Percentiles rank a stretch among this genome's conserved stretches.
Conservation (phyloP, 1,140 invertebrate species). For the Ips typographus region DNA sequence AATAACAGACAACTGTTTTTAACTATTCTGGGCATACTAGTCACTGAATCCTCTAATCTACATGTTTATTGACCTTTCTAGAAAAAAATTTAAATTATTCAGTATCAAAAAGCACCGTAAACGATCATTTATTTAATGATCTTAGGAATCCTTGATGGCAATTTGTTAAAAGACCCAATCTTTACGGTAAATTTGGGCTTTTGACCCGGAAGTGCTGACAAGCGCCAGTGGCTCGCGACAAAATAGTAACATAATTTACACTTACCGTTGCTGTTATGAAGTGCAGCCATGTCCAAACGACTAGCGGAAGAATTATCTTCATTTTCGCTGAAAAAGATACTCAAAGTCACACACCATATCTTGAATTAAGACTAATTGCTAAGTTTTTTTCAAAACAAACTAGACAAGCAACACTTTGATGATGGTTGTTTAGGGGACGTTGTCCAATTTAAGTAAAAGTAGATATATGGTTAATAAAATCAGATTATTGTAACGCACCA, state of each 20-base stretch:
- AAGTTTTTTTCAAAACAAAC: not conserved
- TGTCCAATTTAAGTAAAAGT: slow-evolving; percentile 1
- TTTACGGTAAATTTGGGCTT: no score
- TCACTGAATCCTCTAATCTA: no score
- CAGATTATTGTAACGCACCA: no score
- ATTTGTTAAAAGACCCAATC: no score
- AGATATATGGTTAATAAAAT: not conserved
- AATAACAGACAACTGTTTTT: no score
- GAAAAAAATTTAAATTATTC: not conserved
- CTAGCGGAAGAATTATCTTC: slow-evolving; percentile 71
- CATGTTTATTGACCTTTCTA: no score
- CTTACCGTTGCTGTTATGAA: slow-evolving; percentile 54
- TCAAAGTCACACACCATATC: slow-evolving; percentile 21
- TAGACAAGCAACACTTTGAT: not conserved
- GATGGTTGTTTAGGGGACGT: not conserved
- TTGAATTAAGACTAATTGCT: slow-evolving; percentile 12
- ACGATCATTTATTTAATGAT: no score
- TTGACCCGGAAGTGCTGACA: no score
- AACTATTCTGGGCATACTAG: no score
- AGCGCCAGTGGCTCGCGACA: not conserved
- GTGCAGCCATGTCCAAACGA: slow-evolving; percentile 65
- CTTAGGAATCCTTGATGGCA: no score
- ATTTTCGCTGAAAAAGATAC: slow-evolving; percentile 65
- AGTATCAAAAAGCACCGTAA: not conserved
- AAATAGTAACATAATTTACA: slow-evolving; percentile 36